Conservation (phyloP, 1,140 invertebrate genomes). For the Hycleus cichorii region DNA sequence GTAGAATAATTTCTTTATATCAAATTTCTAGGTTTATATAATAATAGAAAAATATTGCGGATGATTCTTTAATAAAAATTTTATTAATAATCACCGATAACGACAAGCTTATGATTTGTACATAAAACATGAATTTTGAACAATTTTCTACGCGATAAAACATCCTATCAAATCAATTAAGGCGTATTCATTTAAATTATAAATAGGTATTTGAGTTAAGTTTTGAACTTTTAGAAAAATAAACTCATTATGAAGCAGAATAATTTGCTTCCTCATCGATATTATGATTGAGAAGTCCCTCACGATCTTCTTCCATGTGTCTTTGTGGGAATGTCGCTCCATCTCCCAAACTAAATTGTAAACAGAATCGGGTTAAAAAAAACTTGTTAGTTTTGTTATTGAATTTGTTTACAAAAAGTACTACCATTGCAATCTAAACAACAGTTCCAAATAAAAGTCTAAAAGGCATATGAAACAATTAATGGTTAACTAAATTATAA, state of each 20-base stretch:
- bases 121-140: no score
- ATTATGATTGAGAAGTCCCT: constrained; percentile 53
- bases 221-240: no score
- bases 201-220: no score
- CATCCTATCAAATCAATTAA: no score
- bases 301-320: constrained; percentile 71
- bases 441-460: background rate
- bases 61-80: no score
- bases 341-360: constrained; percentile 68
- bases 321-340: constrained; percentile 78
- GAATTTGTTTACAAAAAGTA: background rate
- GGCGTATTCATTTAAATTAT: no score
- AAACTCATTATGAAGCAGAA: constrained; percentile 4
- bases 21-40: no score
- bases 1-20: no score
- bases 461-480: constrained; percentile 20
- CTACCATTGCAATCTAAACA: constrained; percentile 2
- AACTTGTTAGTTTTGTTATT: background rate
- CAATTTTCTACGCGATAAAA: no score
- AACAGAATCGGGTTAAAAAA: constrained; percentile 27
- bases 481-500: constrained; percentile 15
- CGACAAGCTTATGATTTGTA: no score
- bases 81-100: no score
- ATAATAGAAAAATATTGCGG: no score
- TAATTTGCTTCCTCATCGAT: constrained; percentile 23